Conservation (phyloP, 2,888 invertebrate species). For the Chesias legatella region DNA sequence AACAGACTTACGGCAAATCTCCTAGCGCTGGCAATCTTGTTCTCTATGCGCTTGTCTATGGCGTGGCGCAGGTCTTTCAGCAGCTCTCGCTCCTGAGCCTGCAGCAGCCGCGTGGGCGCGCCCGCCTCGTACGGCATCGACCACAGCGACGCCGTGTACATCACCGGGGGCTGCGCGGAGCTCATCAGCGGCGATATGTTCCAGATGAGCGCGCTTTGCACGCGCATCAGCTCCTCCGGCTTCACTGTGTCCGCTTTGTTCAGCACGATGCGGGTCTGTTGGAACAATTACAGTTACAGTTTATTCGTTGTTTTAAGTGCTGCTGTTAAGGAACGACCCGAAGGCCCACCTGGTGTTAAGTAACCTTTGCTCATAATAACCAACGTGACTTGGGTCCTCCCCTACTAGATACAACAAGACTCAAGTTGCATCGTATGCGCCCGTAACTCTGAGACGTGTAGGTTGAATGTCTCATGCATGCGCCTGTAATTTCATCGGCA, state of each 20-base stretch:
- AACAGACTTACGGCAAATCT: constrained; percentile 95
- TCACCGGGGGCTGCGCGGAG: constrained; percentile 94
- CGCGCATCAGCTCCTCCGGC: constrained; percentile 94
- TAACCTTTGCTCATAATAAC: too few relatives aligned
- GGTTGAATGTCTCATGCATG: too few relatives aligned
- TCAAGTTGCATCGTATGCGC: too few relatives aligned
- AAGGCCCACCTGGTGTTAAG: too few relatives aligned
- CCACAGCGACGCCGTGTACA: constrained; percentile 95
- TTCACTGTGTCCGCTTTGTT: constrained; percentile 97
- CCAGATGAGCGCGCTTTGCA: constrained; percentile 97
- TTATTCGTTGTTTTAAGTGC: too few relatives aligned
- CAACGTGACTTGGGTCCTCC: too few relatives aligned
- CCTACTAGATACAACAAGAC: too few relatives aligned
- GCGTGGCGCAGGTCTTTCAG: constrained; percentile 91
- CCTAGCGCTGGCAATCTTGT: constrained; percentile 95
- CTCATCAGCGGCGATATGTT: constrained; percentile 98
- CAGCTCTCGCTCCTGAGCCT: constrained; percentile 94
- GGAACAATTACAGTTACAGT: background rate
- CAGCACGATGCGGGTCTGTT: constrained; percentile 92
- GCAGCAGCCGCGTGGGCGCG: constrained; percentile 89
- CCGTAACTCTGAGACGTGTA: too few relatives aligned
- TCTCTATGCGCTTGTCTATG: constrained; percentile 93
- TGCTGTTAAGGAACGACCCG: too few relatives aligned
- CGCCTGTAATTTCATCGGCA: too few relatives aligned
- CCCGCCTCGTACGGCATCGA: constrained; percentile 90